A percentile compares a stretch with the other conserved stretches of the same genome.
Evolutionary conservation across 1,140 invertebrate genomes (phyloP).

Genomic region (Atta cephalotes): DNA sequence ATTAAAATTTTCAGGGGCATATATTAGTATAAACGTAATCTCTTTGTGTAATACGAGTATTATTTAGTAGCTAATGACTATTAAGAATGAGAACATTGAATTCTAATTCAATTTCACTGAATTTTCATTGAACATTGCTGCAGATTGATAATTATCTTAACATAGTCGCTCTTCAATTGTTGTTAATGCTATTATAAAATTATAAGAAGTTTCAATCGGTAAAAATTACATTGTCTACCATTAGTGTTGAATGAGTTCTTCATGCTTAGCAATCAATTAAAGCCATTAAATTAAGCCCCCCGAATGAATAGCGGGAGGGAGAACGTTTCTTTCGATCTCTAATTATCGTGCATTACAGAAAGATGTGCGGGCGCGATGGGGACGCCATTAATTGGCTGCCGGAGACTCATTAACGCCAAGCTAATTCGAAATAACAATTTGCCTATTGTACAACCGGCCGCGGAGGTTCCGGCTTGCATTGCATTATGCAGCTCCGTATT

Average conservation of each 20-base stretch:
- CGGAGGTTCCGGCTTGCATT: not conserved
- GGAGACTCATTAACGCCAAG: conserved; percentile 61
- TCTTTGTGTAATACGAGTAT: not conserved
- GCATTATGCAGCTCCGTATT: conserved; percentile 58
- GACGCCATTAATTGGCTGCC: conserved; percentile 56
- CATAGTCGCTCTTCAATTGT: not conserved
- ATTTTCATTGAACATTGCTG: not conserved
- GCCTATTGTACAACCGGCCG: conserved; percentile 23
- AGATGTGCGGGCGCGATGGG: conserved; percentile 33
- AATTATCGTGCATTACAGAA: conserved; percentile 58
- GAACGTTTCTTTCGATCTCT: conserved; percentile 54
- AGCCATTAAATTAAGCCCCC: conserved; percentile 46
- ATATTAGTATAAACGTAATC: not conserved
- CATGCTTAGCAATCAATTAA: conserved; percentile 38
- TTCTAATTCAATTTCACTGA: no score
- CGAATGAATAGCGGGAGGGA: conserved; percentile 22
- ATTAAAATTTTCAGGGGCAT: not conserved
- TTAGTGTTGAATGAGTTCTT: conserved; percentile 25
- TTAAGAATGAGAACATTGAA: not conserved
- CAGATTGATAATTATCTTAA: conserved; percentile 26
- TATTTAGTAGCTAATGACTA: not conserved
- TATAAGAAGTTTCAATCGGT: conserved; percentile 28
- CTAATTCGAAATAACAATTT: conserved; percentile 76
- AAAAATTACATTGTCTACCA: conserved; percentile 18
- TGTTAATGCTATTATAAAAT: conserved; percentile 13